phyloP scores from a whole-genome alignment of 2,113 vertebrate genomes.

The Sciurus niger region DNA sequence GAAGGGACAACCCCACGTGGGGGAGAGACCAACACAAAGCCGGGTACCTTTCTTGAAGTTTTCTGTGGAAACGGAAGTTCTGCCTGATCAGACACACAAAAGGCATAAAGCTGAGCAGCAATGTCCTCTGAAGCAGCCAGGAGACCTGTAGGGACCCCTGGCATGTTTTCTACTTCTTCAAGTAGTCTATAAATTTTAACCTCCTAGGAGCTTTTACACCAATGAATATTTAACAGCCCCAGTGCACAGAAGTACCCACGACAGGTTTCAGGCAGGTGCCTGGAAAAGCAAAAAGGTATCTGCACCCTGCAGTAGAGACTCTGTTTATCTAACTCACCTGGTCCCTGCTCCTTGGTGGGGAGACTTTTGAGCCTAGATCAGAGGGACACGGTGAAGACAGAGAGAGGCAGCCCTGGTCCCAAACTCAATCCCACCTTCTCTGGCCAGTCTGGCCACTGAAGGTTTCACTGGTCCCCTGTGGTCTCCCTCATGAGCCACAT shows the following conservation, averaged over 20 bases:
- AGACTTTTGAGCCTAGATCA: not conserved
- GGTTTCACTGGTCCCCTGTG: not conserved
- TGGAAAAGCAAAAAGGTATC: not conserved
- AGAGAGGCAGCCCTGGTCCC: not conserved
- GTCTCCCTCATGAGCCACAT: not conserved
- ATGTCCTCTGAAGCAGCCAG: not conserved
- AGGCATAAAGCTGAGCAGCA: not conserved
- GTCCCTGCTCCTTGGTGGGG: not conserved
- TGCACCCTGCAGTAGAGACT: not conserved
- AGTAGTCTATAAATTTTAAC: not conserved
- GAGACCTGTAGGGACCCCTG: not conserved
- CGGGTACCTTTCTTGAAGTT: not conserved
- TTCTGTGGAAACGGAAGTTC: slow-evolving; percentile 40
- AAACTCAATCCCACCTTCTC: not conserved
- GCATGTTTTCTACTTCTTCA: not conserved
- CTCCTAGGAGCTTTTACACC: not conserved
- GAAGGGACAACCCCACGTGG: not conserved
- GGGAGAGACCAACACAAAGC: not conserved
- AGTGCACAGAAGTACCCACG: not conserved
- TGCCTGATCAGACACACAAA: not conserved
- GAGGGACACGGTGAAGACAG: not conserved
- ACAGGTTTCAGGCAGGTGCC: not conserved
- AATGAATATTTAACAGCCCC: not conserved
- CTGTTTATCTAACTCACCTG: not conserved
- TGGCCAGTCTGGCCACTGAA: not conserved